phyloP scores from a whole-genome alignment of 30 jellyfish, hydroid and myxozoan species.

The Hydractinia symbiolongicarpus region DNA sequence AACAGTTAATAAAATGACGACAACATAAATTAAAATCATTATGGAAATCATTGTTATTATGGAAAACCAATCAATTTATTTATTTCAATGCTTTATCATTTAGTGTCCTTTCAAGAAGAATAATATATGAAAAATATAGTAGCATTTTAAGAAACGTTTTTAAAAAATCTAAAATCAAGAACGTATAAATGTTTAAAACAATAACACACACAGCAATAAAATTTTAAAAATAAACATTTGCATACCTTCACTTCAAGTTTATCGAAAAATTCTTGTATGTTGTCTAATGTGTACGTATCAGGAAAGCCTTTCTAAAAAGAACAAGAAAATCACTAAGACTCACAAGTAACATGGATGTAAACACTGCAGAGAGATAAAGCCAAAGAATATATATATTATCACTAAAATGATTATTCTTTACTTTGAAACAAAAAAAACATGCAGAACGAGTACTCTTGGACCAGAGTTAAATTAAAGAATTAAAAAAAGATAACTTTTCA shows the following conservation, averaged over 20 bases:
- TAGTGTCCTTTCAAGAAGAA: no score
- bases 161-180: no score
- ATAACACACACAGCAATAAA: background rate
- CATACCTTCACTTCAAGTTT: conserved; percentile 54
- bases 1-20: background rate
- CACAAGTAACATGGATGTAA: background rate
- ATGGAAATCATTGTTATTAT: background rate
- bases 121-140: no score
- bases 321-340: background rate
- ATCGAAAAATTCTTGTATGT: conserved; percentile 56
- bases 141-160: no score
- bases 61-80: no score
- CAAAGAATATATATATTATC: no score
- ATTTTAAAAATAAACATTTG: background rate
- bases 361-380: background rate
- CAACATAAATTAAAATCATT: background rate
- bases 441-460: no score
- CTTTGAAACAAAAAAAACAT: no score
- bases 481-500: no score
- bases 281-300: conserved; percentile 44
- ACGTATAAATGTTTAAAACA: no score
- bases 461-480: no score
- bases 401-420: background rate
- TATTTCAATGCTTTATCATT: no score
- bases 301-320: conserved; percentile 72